Base-by-base conservation (phyloP, 2,888 invertebrate species). In the Pristionchus fissidentatus region DNA sequence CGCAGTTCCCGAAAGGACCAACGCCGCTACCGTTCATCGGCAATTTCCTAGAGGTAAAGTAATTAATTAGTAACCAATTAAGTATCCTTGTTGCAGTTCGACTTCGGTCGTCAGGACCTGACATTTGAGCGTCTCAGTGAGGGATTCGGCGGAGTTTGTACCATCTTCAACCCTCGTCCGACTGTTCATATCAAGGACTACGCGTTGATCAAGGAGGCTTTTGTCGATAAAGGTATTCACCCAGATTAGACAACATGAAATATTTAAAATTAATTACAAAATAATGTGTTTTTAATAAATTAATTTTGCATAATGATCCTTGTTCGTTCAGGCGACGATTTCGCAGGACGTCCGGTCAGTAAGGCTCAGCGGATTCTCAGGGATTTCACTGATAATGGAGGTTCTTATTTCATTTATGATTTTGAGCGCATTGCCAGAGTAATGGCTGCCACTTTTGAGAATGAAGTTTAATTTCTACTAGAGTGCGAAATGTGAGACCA, bases 341-440 rank as follows among this genome's bases (percentile, higher is more conserved):
- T 70, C 70, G 38, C 38, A 32, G 70, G 19, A 8, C 70, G 70
- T 19, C 70, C 70, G 4, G 13, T 19, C n/a, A n/a, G 26, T 8
- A 35, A 35, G 19, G n/a, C 22, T 22, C 41, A 38, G 38, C 26
- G 38, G 70, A 41, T 38, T 2, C 22, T 41, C 7, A 7, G 35
- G 1, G 41, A 35, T 70, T 70, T 38, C 70, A 38, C 38, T 19
- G 38, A 41, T 70, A 70, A 70, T 70, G 70, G 70, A 38, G 70
- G 70, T 70, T 2, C 1, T 38, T n/a, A n/a, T 15, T 57, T 57
- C n/a, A n/a, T n/a, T n/a, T n/a, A n/a, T n/a, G n/a, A n/a, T n/a
- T n/a, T n/a, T n/a, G n/a, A n/a, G n/a, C n/a, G n/a, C n/a, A n/a
- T n/a, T n/a, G n/a, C n/a, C n/a, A n/a, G n/a, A n/a, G n/a, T n/a